phyloP scores from a whole-genome alignment of 2,888 invertebrate species.

The Oegoconia quadripuncta region DNA sequence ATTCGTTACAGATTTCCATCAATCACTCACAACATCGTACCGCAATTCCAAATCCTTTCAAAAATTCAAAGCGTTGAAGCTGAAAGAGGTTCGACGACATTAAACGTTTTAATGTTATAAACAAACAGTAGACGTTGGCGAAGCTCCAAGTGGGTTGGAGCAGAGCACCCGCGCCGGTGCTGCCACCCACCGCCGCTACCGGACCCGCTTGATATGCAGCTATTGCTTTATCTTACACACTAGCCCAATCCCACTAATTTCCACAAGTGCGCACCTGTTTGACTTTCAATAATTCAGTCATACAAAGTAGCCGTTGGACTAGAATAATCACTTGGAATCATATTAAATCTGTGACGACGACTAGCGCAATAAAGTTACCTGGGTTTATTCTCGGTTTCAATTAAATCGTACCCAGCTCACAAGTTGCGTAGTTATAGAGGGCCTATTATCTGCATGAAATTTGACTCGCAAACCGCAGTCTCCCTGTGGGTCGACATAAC shows the following conservation, averaged over 20 bases:
- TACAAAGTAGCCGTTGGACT: neutral
- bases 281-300: neutral
- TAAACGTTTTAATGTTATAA: constrained; percentile 66
- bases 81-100: constrained; percentile 37
- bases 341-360: constrained; percentile 24
- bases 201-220: constrained; percentile 46
- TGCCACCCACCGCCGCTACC: constrained; percentile 30
- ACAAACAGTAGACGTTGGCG: constrained; percentile 68
- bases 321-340: neutral
- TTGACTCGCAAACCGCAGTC: constrained; percentile 68
- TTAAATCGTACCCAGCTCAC: constrained; percentile 63
- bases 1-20: no score
- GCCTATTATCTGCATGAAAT: constrained; percentile 72
- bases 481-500: constrained; percentile 64
- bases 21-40: no score
- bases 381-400: constrained; percentile 62
- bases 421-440: constrained; percentile 64
- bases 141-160: constrained; percentile 60
- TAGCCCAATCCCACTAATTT: constrained; percentile 4
- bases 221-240: constrained; percentile 32
- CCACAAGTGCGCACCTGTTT: neutral
- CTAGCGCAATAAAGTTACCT: constrained; percentile 36
- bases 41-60: no score
- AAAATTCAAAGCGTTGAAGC: constrained; percentile 29
- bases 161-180: constrained; percentile 52